Conservation (phyloP, 2,888 invertebrate species). For the Ptychoptera contaminata region DNA sequence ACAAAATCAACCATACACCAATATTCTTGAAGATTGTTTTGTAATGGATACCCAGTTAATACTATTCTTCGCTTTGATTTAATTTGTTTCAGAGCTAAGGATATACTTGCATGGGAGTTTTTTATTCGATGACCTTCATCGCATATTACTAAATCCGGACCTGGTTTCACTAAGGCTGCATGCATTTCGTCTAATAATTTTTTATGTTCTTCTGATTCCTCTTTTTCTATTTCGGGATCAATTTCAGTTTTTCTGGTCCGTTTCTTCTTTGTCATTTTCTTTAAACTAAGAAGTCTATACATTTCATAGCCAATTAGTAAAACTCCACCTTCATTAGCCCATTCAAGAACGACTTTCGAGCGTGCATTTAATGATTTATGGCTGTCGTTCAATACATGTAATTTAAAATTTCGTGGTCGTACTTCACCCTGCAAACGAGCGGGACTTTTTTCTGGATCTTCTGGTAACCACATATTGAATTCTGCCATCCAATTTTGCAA, state of each 20-base stretch:
- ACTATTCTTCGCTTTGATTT: conserved; percentile 87
- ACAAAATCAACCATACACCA: conserved; percentile 99
- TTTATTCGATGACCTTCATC: conserved; percentile 97
- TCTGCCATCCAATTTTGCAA: conserved; percentile 95
- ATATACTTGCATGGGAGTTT: conserved; percentile 93
- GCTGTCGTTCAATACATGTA: conserved; percentile 84
- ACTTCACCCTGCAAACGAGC: conserved; percentile 47
- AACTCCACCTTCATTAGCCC: conserved; percentile 81
- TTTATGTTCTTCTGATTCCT: conserved; percentile 42
- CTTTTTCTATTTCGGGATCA: conserved; percentile 32
- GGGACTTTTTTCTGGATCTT: conserved; percentile 41
- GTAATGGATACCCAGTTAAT: conserved; percentile 93
- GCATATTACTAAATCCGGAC: conserved; percentile 87
- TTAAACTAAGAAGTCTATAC: conserved; percentile 76
- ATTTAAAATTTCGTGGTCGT: conserved; percentile 66
- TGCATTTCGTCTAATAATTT: conserved; percentile 72
- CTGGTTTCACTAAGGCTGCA: conserved; percentile 71
- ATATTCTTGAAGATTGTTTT: conserved; percentile 91
- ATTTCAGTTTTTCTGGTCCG: conserved; percentile 17
- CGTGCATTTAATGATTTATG: conserved; percentile 82
- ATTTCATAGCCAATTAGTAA: conserved; percentile 94
- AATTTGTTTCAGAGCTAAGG: conserved; percentile 88
- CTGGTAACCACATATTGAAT: conserved; percentile 93
- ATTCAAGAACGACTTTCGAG: conserved; percentile 72
- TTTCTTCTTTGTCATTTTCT: conserved; percentile 48